phyloP scores from a whole-genome alignment of 2,797 vertebrate species.

The Peromyscus nudipes region DNA sequence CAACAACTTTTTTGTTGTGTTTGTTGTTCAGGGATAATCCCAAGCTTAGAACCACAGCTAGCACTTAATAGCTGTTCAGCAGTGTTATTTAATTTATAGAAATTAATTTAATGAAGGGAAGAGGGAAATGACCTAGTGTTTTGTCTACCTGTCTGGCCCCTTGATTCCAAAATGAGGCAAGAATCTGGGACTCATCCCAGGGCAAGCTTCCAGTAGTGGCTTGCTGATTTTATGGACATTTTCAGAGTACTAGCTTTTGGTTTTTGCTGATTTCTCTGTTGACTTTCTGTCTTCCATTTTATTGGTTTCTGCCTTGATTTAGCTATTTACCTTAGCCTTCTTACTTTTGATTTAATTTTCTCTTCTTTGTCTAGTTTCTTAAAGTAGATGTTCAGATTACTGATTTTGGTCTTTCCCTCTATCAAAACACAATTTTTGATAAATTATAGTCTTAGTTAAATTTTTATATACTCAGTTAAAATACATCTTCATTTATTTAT shows the following conservation, averaged over 20 bases:
- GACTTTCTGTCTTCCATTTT: slow-evolving; percentile 11
- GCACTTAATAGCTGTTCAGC: background rate
- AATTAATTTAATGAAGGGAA: background rate
- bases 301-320: slow-evolving; percentile 22
- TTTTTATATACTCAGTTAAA: slow-evolving; percentile 25
- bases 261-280: slow-evolving; percentile 55
- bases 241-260: slow-evolving; percentile 29
- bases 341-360: slow-evolving; percentile 54
- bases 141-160: background rate
- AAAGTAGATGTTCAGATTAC: slow-evolving; percentile 6
- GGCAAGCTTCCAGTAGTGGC: background rate
- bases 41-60: background rate
- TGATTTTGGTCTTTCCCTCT: background rate
- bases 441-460: background rate
- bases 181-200: background rate
- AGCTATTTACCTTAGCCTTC: slow-evolving; percentile 21
- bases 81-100: background rate
- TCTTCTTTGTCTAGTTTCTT: slow-evolving; percentile 37
- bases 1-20: background rate
- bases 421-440: background rate
- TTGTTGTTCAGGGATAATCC: background rate
- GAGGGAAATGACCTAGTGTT: background rate
- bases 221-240: slow-evolving; percentile 34
- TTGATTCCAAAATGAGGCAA: background rate
- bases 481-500: background rate